phyloP scores from a whole-genome alignment of 2,113 vertebrate genomes.

The Pampusana beccarii region DNA sequence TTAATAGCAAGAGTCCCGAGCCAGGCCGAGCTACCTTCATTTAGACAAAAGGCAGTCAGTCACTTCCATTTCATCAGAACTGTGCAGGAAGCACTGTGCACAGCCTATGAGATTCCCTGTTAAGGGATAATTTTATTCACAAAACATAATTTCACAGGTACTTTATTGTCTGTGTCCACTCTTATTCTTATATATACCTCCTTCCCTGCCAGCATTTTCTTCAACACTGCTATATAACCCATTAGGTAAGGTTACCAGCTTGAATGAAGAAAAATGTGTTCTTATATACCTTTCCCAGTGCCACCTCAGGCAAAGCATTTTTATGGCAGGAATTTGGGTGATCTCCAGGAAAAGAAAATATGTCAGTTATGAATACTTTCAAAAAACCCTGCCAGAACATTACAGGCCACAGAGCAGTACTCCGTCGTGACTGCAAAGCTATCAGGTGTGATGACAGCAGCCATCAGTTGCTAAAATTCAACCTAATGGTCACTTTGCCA shows the following conservation, averaged over 20 bases:
- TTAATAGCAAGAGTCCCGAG: background rate
- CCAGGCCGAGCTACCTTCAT: background rate
- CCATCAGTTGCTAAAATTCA: background rate
- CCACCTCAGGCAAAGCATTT: background rate
- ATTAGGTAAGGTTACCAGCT: background rate
- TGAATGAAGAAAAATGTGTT: background rate
- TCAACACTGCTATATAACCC: background rate
- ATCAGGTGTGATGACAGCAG: background rate
- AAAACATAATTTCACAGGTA: rapidly evolving
- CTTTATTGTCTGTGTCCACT: background rate
- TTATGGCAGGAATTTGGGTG: background rate
- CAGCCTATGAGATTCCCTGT: background rate
- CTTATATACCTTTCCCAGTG: background rate
- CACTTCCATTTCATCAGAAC: background rate
- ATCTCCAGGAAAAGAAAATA: background rate
- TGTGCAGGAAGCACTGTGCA: background rate
- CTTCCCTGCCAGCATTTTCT: background rate
- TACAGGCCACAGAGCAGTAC: background rate
- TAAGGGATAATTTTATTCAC: background rate
- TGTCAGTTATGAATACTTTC: background rate
- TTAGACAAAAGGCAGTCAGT: background rate
- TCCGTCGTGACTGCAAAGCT: background rate
- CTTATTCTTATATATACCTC: background rate
- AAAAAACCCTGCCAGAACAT: background rate
- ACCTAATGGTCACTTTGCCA: background rate